Evolutionary conservation across 1,140 invertebrate species (phyloP).

Genomic region (Nymphalis io): DNA sequence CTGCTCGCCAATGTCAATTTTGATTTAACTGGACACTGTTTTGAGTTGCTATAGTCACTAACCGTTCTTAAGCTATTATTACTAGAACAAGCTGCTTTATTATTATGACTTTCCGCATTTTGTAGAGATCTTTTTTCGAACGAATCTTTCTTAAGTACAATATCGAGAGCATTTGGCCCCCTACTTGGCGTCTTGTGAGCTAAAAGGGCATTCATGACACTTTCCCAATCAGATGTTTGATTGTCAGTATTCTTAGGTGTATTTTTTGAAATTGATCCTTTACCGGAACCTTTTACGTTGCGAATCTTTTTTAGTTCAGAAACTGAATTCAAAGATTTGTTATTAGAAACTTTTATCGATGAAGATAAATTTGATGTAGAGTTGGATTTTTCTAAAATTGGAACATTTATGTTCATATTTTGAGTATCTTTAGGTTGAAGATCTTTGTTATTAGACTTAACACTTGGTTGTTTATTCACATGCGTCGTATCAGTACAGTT

Average conservation of each 20-base stretch:
- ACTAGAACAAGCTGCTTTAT: not conserved
- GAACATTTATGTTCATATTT: slow-evolving; percentile 10
- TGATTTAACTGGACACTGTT: not conserved
- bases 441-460: not conserved
- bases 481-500: not conserved
- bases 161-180: slow-evolving; percentile 59
- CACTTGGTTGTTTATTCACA: not conserved
- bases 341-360: slow-evolving; percentile 14
- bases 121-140: slow-evolving; percentile 38
- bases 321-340: slow-evolving; percentile 8
- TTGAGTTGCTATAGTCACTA: not conserved
- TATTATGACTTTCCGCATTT: slow-evolving; percentile 10
- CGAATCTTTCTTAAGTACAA: slow-evolving; percentile 58
- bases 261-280: slow-evolving; percentile 20
- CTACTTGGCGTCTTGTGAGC: slow-evolving; percentile 66
- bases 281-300: slow-evolving; percentile 16
- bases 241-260: slow-evolving; percentile 20
- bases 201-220: slow-evolving; percentile 62
- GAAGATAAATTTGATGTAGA: slow-evolving; percentile 2
- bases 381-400: not conserved
- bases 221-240: slow-evolving; percentile 56
- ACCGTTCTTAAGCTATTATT: not conserved
- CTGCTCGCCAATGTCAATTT: not conserved
- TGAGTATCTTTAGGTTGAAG: slow-evolving; percentile 1
- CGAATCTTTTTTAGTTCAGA: slow-evolving; percentile 31